phyloP scores from a whole-genome alignment of 2,888 invertebrate species.

The Drosophila emarginata region DNA sequence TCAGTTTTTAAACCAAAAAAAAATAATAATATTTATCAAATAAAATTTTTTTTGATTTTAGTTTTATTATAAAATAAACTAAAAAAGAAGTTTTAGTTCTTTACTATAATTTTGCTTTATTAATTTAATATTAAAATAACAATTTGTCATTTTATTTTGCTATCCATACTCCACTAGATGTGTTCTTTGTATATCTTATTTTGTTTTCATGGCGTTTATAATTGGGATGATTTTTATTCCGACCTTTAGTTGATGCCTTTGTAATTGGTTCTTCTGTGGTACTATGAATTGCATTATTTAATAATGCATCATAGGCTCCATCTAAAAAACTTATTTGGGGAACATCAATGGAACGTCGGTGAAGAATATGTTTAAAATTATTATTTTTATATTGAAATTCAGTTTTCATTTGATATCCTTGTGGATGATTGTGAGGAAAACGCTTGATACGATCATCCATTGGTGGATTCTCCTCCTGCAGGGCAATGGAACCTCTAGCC shows the following conservation, averaged over 20 bases:
- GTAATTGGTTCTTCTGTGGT: constrained; percentile 13
- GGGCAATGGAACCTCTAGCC: not conserved
- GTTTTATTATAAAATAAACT: too few species aligned
- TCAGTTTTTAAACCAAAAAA: not conserved
- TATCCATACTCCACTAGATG: not conserved
- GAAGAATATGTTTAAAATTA: not conserved
- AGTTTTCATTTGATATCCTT: not conserved
- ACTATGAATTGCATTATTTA: constrained; percentile 21
- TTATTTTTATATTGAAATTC: not conserved
- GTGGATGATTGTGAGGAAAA: too few species aligned
- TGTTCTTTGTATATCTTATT: not conserved
- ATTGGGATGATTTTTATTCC: not conserved
- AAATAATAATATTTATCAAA: not conserved
- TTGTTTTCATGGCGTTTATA: not conserved
- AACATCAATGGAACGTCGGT: constrained; percentile 25
- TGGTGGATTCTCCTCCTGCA: too few species aligned
- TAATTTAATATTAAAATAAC: not conserved
- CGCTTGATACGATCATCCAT: not conserved
- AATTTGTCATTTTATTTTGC: not conserved
- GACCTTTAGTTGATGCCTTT: not conserved
- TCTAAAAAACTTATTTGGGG: constrained; percentile 45
- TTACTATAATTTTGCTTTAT: too few species aligned
- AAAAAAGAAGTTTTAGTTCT: too few species aligned
- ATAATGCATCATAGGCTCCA: constrained; percentile 33
- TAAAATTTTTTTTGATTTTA: too few species aligned